A percentile compares a stretch with the other conserved stretches of the same genome.
These are phyloP conservation scores for Sapayoa aenigma DNA, from an alignment of 2,113 vertebrate species.

Conservation along the genomic window DNA sequence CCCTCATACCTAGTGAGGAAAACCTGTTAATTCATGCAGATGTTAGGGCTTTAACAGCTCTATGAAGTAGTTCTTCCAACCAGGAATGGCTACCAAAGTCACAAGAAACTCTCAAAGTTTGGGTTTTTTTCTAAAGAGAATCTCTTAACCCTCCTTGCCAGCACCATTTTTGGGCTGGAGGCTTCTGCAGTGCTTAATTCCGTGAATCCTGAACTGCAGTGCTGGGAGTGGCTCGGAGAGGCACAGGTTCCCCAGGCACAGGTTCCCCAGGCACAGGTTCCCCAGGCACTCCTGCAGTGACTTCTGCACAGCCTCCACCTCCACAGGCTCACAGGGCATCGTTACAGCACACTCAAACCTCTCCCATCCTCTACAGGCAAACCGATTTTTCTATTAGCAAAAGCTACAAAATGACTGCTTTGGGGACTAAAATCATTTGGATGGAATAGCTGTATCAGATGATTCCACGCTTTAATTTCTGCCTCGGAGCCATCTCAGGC, in stretches of 20 bases:
- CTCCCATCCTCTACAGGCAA: neutral
- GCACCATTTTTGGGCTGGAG: neutral
- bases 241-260: neutral
- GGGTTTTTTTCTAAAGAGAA: neutral
- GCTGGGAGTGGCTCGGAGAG: accelerated
- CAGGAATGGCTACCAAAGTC: neutral
- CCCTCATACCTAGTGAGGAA: neutral
- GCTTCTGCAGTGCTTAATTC: neutral
- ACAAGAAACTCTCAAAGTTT: neutral
- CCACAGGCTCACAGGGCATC: neutral
- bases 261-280: accelerated
- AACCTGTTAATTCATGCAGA: neutral
- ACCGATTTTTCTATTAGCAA: neutral
- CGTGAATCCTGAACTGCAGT: accelerated
- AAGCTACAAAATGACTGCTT: neutral
- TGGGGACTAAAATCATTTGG: neutral
- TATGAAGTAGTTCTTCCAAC: neutral
- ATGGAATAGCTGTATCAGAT: neutral
- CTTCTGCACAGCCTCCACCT: neutral
- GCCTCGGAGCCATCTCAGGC: neutral
- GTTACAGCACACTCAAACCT: neutral
- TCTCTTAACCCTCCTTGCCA: neutral
- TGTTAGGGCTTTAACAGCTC: neutral
- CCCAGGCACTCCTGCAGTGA: accelerated
- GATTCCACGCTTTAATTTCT: neutral